Conservation (phyloP, 2,888 invertebrate species). For the Eueremaeus valkanovi region DNA sequence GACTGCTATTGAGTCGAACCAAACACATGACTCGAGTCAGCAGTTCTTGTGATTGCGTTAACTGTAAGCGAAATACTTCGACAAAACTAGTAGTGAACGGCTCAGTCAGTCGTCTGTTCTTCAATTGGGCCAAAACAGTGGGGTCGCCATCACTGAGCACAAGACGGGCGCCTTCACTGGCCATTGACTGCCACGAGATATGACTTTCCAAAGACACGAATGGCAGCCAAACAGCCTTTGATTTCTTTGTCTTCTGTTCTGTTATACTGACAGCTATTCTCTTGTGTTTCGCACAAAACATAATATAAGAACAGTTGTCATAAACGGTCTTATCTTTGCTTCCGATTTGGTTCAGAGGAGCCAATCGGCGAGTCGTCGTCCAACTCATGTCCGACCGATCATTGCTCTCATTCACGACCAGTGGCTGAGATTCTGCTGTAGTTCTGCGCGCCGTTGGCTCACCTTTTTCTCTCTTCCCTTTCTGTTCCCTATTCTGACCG, state of each 20-base stretch:
- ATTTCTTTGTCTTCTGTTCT: no score
- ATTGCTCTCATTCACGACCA: no score
- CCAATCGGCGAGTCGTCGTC: not conserved
- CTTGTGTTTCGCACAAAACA: conserved; percentile 39
- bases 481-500: no score
- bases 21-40: conserved; percentile 38
- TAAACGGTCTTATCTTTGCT: not conserved
- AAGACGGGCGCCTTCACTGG: not conserved
- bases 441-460: no score
- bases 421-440: no score
- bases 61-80: conserved; percentile 41
- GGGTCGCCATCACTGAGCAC: not conserved
- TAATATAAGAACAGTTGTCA: conserved; percentile 35
- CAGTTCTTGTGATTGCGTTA: conserved; percentile 40
- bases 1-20: not conserved
- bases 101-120: not conserved
- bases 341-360: no score
- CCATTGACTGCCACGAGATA: conserved; percentile 28
- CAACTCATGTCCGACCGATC: no score
- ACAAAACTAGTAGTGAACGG: no score
- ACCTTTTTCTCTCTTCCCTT: no score
- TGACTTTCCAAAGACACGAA: conserved; percentile 10
- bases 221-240: conserved; percentile 40
- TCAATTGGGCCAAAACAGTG: conserved; percentile 10
- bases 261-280: conserved; percentile 25